These are phyloP conservation scores for Ophioninae sp. DNA, from an alignment of 2,888 invertebrate species.

Conservation along the genomic window DNA sequence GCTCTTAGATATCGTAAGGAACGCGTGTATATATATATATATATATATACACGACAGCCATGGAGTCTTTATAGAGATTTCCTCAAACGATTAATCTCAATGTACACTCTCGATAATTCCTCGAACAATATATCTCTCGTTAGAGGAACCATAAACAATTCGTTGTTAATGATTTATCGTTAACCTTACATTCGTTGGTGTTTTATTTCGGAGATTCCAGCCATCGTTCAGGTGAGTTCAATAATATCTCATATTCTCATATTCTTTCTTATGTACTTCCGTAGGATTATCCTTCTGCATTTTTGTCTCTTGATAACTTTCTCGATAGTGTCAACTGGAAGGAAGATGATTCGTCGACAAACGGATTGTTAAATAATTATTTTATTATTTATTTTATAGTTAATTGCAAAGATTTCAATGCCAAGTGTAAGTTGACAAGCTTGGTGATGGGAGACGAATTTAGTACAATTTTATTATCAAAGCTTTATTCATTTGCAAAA, in stretches of 20 bases:
- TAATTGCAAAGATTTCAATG: too few species aligned
- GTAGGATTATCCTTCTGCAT: too few species aligned
- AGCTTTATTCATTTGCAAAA: too few species aligned
- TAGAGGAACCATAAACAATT: slow-evolving; percentile 51
- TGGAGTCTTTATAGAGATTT: slow-evolving; percentile 55
- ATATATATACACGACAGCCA: slow-evolving; percentile 41
- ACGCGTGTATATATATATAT: slow-evolving; percentile 39
- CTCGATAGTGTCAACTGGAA: not conserved
- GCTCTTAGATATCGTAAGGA: slow-evolving; percentile 44
- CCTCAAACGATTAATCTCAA: slow-evolving; percentile 59
- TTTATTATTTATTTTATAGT: too few species aligned
- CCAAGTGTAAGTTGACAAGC: too few species aligned
- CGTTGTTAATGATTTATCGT: slow-evolving; percentile 44
- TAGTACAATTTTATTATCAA: too few species aligned
- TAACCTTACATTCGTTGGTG: not conserved
- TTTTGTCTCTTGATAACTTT: not conserved
- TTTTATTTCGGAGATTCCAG: not conserved
- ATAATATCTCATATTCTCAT: not conserved
- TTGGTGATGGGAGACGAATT: too few species aligned
- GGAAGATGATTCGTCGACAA: too few species aligned
- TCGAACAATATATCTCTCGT: slow-evolving; percentile 60
- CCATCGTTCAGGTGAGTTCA: slow-evolving; percentile 44
- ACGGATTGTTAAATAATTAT: too few species aligned
- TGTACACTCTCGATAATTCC: slow-evolving; percentile 61
- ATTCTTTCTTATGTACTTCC: not conserved